Conservation (phyloP, 2,113 vertebrate genomes). For the Urocitellus parryii region DNA sequence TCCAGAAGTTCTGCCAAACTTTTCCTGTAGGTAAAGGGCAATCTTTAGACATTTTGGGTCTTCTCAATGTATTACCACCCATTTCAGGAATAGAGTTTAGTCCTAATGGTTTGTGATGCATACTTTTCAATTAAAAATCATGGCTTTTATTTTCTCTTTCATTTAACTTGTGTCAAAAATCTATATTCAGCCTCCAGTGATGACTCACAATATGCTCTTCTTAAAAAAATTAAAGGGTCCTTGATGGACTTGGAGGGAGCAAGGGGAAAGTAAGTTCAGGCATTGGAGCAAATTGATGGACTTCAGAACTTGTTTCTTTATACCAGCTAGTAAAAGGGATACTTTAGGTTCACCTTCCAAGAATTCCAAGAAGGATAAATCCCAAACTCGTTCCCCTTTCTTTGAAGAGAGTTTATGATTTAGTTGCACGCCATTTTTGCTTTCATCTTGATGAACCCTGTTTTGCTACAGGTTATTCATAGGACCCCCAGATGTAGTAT, state of each 20-base stretch:
- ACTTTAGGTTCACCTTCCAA: not conserved
- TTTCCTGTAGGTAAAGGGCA: not conserved
- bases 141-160: not conserved
- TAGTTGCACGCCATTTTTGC: not conserved
- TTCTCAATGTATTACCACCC: not conserved
- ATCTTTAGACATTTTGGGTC: slow-evolving; percentile 24
- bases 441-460: not conserved
- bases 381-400: not conserved
- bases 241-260: not conserved
- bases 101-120: slow-evolving; percentile 49
- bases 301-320: not conserved
- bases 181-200: not conserved
- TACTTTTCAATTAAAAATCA: not conserved
- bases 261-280: not conserved
- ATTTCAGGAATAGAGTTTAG: slow-evolving; percentile 33
- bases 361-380: slow-evolving; percentile 35
- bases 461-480: not conserved
- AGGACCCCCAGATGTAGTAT: not conserved
- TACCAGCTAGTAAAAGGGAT: not conserved
- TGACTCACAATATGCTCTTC: not conserved
- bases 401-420: not conserved
- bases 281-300: not conserved
- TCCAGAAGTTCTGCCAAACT: slow-evolving; percentile 68
- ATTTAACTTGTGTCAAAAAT: not conserved
- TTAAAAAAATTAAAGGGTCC: not conserved